Base-by-base conservation (phyloP, 1,140 invertebrate genomes). In the Polypedilum vanderplanki region DNA sequence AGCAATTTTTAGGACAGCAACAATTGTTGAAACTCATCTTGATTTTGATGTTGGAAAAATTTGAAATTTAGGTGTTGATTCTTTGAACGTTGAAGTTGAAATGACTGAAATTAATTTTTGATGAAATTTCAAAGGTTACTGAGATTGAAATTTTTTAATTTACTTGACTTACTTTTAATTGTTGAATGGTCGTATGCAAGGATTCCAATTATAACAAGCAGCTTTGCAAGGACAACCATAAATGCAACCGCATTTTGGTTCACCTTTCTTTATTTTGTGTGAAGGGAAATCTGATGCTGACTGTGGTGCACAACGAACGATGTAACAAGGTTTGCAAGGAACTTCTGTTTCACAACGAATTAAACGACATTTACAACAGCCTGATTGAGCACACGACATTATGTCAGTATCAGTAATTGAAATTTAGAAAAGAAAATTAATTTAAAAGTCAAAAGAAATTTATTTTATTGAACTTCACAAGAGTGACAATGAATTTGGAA, bases 201-300 rank as follows among this genome's bases (percentile, higher is more conserved):
- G 17, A 20, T 70, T 22, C 65, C 65, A 70, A 18, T 70, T 18
- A 70, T 70, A 70, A 22, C 65, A 70, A 20, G 65, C 65, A 22
- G 65, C 65, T 70, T 70, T 70, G 65, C 65, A 70, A 9, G 65
- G 65, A 7, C 20, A 70, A 18, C 17, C 17, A 70, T 70, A 70
- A 70, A 20, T 18, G 17, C 65, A 70, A 10, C 65, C 65, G 17
- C 65, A 70, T 10, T n/a, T n/a, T 18, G 65, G 65, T 20, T 70
- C 65, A 20, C 65, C 65, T 22, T 20, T 18, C 10, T 18, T 70
- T 20, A 5, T 0, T 20, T 20, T 70, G 18, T 20, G 65, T 33
- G 24, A 33, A 3, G 8, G 3, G 18, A 22, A 18, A n/a, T 20
- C 20, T 70, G 20, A 70, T 7, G 0, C 4, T 20, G 65, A 70